phyloP scores from a whole-genome alignment of 2,797 vertebrate genomes.

The Hyperoplus immaculatus region DNA sequence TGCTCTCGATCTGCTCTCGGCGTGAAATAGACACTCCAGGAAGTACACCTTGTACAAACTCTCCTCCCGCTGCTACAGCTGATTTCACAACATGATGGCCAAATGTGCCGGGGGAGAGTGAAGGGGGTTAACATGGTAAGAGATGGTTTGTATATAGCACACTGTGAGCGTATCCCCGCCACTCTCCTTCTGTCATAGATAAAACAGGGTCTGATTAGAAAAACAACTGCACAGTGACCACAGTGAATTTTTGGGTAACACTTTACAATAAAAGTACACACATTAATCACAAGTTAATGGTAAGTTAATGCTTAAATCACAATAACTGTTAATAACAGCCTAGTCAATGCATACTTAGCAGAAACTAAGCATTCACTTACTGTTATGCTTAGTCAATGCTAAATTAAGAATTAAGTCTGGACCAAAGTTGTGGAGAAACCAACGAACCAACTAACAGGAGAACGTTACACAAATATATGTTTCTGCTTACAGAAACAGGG shows the following conservation, averaged over 20 bases:
- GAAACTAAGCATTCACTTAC: too few species aligned
- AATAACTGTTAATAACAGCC: too few species aligned
- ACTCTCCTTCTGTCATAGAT: slow-evolving; percentile 79
- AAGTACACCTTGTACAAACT: slow-evolving; percentile 85
- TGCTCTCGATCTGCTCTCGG: slow-evolving; percentile 59
- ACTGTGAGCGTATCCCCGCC: slow-evolving; percentile 55
- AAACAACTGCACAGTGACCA: slow-evolving; percentile 23
- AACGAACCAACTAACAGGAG: not conserved
- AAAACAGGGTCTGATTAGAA: slow-evolving; percentile 83
- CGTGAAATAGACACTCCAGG: slow-evolving; percentile 83
- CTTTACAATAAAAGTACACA: too few species aligned
- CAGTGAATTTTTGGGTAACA: too few species aligned
- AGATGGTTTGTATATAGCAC: slow-evolving; percentile 69
- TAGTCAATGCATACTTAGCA: too few species aligned
- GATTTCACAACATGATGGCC: slow-evolving; percentile 87
- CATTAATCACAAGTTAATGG: too few species aligned
- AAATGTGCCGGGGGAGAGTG: slow-evolving; percentile 78
- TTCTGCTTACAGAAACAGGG: not conserved
- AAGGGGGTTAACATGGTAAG: slow-evolving; percentile 81
- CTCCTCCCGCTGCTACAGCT: slow-evolving; percentile 82
- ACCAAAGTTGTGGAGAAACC: not conserved
- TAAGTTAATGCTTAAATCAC: too few species aligned
- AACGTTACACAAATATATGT: too few species aligned
- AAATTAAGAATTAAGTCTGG: not conserved
- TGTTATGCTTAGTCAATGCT: too few species aligned